A percentile compares a stretch with the other conserved stretches of the same genome.
phyloP scores from a whole-genome alignment of 2,888 invertebrate genomes.

The Limnephilus rhombicus region DNA sequence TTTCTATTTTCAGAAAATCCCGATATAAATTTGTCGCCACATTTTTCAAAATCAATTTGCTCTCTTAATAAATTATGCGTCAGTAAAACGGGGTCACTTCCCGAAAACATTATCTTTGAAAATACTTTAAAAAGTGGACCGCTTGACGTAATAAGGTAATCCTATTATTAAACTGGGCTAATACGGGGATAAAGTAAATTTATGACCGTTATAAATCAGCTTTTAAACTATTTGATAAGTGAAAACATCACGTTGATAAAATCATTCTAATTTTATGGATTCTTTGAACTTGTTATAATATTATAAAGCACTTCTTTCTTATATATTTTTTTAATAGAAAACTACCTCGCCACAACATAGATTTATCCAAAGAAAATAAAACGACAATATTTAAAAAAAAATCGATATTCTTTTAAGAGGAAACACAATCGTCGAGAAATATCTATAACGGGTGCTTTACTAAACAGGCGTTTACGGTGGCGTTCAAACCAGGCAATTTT shows the following conservation, averaged over 20 bases:
- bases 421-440: no score
- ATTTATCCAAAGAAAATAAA: no score
- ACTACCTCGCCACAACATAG: no score
- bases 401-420: no score
- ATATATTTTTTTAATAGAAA: no score
- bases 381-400: no score
- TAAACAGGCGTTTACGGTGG: no score
- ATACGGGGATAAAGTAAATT: conserved; percentile 3
- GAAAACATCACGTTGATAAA: neutral
- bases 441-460: no score
- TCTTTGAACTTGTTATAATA: neutral
- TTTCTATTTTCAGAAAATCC: neutral
- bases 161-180: conserved; percentile 17
- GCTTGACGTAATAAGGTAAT: conserved; percentile 4
- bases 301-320: no score
- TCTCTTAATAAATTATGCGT: neutral
- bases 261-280: neutral
- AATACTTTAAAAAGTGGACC: neutral
- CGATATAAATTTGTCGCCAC: neutral
- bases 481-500: no score
- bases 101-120: neutral
- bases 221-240: neutral
- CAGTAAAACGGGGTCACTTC: neutral
- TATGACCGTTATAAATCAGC: neutral
- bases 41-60: neutral